Evolutionary conservation across 2,888 invertebrate species (phyloP), one percentile per base, ranked within the genome.

Genomic region (Sympetrum striolatum): DNA sequence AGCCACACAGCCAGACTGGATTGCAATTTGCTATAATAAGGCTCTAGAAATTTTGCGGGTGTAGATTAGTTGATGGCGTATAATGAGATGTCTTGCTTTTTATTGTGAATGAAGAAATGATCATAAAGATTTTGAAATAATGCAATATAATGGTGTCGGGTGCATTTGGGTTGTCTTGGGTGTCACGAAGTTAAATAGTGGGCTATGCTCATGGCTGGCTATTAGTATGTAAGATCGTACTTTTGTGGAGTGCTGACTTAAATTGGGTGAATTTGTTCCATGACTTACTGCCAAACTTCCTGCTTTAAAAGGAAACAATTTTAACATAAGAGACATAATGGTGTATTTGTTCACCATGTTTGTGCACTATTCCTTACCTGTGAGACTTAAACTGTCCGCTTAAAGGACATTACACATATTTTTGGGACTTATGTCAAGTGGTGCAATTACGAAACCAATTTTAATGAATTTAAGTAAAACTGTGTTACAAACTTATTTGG

Each of bases 1-100:
- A 8, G 98, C 98, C 90, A 99, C 99, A n/a, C 99, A 99, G 94
- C 99, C 99, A 18, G 99, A 99, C 95, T 99, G 99, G 99, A 99
- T 99, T 93, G 98, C 99, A 91, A 99, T 99, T 94, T 99, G 99
- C 95, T 99, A 99, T 94, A 99, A 99, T 94, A 97, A 98, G 93
- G 98, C 98, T 93, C 96, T 99, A 90, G 99, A 99, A 95, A 99
- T 99, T 93, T 95, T 99, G 92, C 96, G 99, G 93, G 99, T 99
- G 92, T 99, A 96, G 60, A 64, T 58, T 60, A 86, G 86, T 37
- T 86, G 86, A 86, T 86, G 86, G 86, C 58, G 60, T 37, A 60
- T 58, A 60, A 86, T 53, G 82, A 60, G 86, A 37, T 60, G 73
- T 25, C n/a, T 25, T 60, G 60, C 60, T 86, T 86, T 86, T 86